Evolutionary conservation across 2,888 invertebrate species (phyloP), one percentile per base, ranked within the genome.

Genomic region (Cyclophora albipunctata): DNA sequence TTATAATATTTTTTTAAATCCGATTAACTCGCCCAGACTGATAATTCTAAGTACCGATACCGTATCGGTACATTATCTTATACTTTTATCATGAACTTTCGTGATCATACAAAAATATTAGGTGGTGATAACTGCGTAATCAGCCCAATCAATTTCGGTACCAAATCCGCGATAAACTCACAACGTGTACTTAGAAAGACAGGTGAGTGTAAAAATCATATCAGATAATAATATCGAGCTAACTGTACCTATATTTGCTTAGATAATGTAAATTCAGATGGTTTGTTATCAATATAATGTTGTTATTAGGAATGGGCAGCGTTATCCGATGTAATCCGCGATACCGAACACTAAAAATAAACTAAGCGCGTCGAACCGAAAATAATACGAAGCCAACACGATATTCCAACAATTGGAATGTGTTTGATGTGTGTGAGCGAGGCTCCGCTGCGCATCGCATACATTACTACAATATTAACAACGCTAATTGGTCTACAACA

Each of bases 81-180:
- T 62, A 67, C 62, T 57, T 68, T 74, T 78, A 76, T 73, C 76
- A 58, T 64, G 65, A 66, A 70, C 68, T 72, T 71, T 71, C 71
- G 71, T 70, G 71, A 74, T 73, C 75, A 67, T 66, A 72, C 71
- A 69, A 73, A 75, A 74, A 74, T 73, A 75, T 75, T 64, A 37
- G 37, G 37, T 37, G 67, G 65, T 64, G 66, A 67, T 72, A 71
- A 48, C 60, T 47, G 54, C 62, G 64, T 78, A 79, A 83, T 81
- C 80, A 72, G 63, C 52, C 72, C 78, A 83, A 83, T 84, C 81
- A 81, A 82, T 79, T 78, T 76, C 68, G 67, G 67, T 69, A 68
- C 67, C 68, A 75, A 75, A 79, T 79, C 79, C 73, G 55, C 59
- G 79, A 81, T 83, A 80, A 71, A 63, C 67, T 47, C 49, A 50